Base-by-base conservation (phyloP, 2,797 vertebrate species). In the Anolis apletophallus region DNA sequence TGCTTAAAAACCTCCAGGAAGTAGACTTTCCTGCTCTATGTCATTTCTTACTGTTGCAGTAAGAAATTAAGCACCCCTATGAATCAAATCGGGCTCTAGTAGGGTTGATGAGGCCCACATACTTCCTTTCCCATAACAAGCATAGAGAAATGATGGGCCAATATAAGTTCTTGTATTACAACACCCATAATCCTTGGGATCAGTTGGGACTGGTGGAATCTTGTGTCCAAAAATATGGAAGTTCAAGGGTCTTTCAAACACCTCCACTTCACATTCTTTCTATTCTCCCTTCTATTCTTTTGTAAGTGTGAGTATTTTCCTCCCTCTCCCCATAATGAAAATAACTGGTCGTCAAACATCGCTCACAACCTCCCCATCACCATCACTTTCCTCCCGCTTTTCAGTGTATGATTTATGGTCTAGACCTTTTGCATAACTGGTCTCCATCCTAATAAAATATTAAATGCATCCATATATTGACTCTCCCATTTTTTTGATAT, bases 381-480 rank as follows among this genome's bases (percentile, higher is more conserved):
- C 16, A 11, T 67, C 46, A 46, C 46, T 46, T 46, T 8, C 26
- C 40, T 21, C 32, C 75, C 2, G 19, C 40, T 85, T 84, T 77
- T 92, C 87, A 67, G 54, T 1, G 3, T 81, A 93, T 97, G 95
- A 96, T 96, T 96, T 95, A 96, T 93, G 89, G 57, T 87, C 90
- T 81, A 73, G 52, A 91, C 91, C 95, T 95, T 94, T 83, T 1
- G 90, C 93, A 26, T 23, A 93, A 94, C 94, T 57, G 90, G 94
- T 93, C 94, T 93, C 91, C 88, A 93, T 81, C 59, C 93, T 91
- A 93, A 91, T 95, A 95, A 96, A 96, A 95, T 96, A 96, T 96
- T 96, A 95, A 96, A 95, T 84, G 94, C 90, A 87, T 95, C 94
- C 93, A 93, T 95, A 95, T 92, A 96, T 96, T 87, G 94, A 94